phyloP scores from a whole-genome alignment of 2,113 vertebrate genomes.

The Ceyx melanurus region DNA sequence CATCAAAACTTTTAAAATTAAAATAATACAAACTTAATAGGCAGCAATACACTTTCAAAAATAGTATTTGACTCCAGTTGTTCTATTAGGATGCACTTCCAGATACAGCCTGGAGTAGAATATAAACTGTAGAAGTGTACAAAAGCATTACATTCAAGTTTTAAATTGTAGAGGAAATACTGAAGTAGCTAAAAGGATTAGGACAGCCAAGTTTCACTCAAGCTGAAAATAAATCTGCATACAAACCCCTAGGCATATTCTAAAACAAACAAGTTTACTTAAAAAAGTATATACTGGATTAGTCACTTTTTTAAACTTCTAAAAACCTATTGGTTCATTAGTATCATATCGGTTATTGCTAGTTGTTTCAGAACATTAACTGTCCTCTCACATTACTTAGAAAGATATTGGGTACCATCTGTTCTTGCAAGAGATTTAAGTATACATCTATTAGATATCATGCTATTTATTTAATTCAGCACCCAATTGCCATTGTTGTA shows the following conservation, averaged over 20 bases:
- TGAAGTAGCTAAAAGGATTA: not conserved
- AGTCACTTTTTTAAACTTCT: conserved; percentile 61
- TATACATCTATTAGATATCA: conserved; percentile 80
- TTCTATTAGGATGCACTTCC: not conserved
- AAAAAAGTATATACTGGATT: not conserved
- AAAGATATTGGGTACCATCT: conserved; percentile 85
- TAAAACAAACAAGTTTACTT: not conserved
- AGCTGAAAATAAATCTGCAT: not conserved
- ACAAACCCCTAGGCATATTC: not conserved
- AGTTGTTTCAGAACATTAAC: conserved; percentile 86
- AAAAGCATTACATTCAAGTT: not conserved
- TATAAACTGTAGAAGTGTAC: not conserved
- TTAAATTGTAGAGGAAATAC: not conserved
- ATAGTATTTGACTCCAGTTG: not conserved
- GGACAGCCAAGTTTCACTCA: not conserved
- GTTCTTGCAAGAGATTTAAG: conserved; percentile 81
- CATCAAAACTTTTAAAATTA: not conserved
- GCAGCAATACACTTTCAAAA: not conserved
- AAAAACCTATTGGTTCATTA: conserved; percentile 66
- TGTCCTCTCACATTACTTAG: conserved; percentile 85
- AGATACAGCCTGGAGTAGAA: not conserved
- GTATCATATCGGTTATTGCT: conserved; percentile 66
- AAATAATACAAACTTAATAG: not conserved
- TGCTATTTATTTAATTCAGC: conserved; percentile 86
- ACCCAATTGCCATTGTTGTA: conserved; percentile 79